Conservation (phyloP, 2,888 invertebrate species). For the Entomobrya proxima region DNA sequence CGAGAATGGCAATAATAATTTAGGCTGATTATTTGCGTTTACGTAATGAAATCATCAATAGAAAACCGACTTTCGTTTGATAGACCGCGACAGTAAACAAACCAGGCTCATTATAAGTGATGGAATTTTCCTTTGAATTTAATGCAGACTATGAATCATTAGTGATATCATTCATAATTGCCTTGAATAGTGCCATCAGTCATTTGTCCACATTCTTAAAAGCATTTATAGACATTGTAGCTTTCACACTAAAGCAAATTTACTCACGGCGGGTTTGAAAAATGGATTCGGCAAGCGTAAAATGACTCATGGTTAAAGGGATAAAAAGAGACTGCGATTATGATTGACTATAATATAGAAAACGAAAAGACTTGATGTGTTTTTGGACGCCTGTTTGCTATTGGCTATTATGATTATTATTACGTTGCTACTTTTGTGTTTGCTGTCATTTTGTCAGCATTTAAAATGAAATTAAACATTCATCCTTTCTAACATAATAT, state of each 20-base stretch:
- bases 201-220: no score
- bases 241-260: not conserved
- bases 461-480: slow-evolving; percentile 20
- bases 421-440: not conserved
- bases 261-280: no score
- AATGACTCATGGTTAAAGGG: no score
- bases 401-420: not conserved
- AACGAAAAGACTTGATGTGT: not conserved
- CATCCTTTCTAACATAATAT: not conserved
- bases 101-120: not conserved
- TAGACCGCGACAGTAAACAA: not conserved
- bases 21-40: not conserved
- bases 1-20: not conserved
- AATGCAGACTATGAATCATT: not conserved
- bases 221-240: no score
- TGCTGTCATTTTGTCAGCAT: not conserved
- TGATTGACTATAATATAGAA: no score
- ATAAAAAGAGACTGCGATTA: no score
- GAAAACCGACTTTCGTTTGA: slow-evolving; percentile 27
- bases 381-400: no score
- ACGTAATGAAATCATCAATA: slow-evolving; percentile 11
- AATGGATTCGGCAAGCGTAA: no score
- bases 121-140: not conserved
- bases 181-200: not conserved
- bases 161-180: slow-evolving; percentile 25